phyloP scores from a whole-genome alignment of 2,888 invertebrate genomes.

The Coremacera marginata region DNA sequence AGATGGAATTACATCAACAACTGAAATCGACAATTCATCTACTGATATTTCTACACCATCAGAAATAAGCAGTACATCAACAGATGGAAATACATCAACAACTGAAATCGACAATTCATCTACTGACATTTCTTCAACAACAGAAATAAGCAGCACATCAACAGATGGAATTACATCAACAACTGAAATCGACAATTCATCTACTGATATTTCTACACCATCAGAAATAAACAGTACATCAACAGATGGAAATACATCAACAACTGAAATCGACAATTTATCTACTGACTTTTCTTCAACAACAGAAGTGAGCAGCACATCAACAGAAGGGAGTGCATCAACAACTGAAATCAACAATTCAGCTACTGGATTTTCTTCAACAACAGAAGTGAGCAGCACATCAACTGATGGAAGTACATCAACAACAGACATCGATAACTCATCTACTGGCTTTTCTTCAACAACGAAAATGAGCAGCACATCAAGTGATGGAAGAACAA shows the following conservation, averaged over 20 bases:
- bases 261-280: background rate
- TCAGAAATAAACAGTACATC: background rate
- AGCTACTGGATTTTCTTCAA: background rate
- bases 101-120: background rate
- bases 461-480: background rate
- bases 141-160: background rate
- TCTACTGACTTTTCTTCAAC: background rate
- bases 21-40: too few relatives aligned
- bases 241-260: background rate
- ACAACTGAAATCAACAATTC: background rate
- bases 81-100: background rate
- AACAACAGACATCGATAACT: background rate
- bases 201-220: background rate
- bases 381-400: background rate
- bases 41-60: background rate
- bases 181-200: background rate
- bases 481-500: background rate
- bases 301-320: background rate
- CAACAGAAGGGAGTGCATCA: background rate
- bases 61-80: background rate
- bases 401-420: background rate
- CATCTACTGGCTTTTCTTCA: background rate
- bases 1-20: too few relatives aligned
- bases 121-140: background rate
- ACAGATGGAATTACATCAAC: background rate